Conservation (phyloP, 2,113 vertebrate genomes). For the Planiliza haematocheilus region DNA sequence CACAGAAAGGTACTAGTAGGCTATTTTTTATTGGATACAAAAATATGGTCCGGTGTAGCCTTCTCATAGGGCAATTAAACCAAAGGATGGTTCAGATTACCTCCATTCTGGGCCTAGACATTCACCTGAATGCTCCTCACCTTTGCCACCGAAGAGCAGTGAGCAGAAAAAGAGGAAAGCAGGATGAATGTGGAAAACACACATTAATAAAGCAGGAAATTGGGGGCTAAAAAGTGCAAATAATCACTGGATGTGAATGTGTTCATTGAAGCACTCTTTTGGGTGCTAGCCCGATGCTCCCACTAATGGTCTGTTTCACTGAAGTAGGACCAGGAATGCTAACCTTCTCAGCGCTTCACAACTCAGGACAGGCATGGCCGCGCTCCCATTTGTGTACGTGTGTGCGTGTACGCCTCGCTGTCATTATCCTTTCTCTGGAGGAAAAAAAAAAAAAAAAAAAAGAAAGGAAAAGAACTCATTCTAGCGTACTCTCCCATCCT, state of each 20-base stretch:
- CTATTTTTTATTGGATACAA: conserved; percentile 15
- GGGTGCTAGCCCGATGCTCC: conserved; percentile 70
- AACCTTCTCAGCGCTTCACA: conserved; percentile 76
- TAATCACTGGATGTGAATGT: conserved; percentile 76
- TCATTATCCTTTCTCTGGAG: conserved; percentile 68
- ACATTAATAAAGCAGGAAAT: conserved; percentile 73
- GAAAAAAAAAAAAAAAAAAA: conserved; percentile 43
- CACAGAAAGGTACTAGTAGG: neutral
- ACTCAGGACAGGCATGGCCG: conserved; percentile 69
- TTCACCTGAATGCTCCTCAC: conserved; percentile 62
- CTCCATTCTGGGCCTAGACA: conserved; percentile 24
- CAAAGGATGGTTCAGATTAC: conserved; percentile 12
- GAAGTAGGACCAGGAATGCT: conserved; percentile 82
- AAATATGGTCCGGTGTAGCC: conserved; percentile 15
- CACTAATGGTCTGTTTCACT: conserved; percentile 79
- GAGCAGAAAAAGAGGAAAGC: conserved; percentile 35
- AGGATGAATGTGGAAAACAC: conserved; percentile 61
- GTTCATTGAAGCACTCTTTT: conserved; percentile 71
- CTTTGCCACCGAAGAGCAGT: conserved; percentile 48
- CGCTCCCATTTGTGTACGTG: conserved; percentile 63
- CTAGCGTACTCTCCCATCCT: conserved; percentile 72
- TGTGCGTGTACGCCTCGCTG: conserved; percentile 48
- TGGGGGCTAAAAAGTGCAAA: conserved; percentile 73
- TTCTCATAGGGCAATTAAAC: conserved; percentile 13
- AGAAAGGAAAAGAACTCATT: conserved; percentile 48